Base-by-base conservation (phyloP, 1,140 invertebrate species). In the Notospermus geniculatus region DNA sequence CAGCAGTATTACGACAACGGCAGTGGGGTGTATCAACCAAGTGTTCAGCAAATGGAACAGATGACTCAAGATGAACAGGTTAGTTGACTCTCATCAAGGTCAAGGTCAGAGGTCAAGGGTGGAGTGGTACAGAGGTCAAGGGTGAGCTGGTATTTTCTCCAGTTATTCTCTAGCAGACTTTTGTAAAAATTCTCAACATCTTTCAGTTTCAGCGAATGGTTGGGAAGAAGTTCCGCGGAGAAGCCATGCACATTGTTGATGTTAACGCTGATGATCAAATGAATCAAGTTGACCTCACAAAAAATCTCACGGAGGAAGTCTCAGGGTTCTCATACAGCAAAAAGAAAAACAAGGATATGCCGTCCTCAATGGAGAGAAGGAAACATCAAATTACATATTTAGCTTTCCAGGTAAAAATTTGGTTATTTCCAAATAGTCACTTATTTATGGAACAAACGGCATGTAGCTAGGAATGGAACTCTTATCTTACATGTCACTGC, bases 361-460 rank as follows among this genome's bases (percentile, higher is more conserved):
- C 88, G 0, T 87, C 88, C 1, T 83, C 83, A 17, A 88, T 89
- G 68, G 89, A 89, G 63, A 87, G 85, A 68, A 83, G 88, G 41
- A 97, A 97, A 81, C 93, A 97, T 85, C 95, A 97, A 83, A 97
- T 97, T 67, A 96, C 93, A 2, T 97, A 97, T 80, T 84, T 97
- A 59, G 93, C 94, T 9, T 90, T 91, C 78, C 91, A 91, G 83
- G 86, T 87, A 73, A 68, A 63, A 45, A 27, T 25, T n/a, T n/a
- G n/a, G n/a, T n/a, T n/a, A n/a, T n/a, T n/a, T n/a, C n/a, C n/a
- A 43, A 13, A 13, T 43, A 19, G 39, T 43, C 39, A 11, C 39
- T 13, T 43, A 43, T 11, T 13, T 19, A 11, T 43, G 39, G 39
- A 43, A 43, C 39, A 11, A 19, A 19, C 19, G 39, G 11, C 19